Percentiles rank a stretch among this genome's conserved stretches.
Conservation (phyloP, 2,797 vertebrate species). For the Aldrovandia affinis region DNA sequence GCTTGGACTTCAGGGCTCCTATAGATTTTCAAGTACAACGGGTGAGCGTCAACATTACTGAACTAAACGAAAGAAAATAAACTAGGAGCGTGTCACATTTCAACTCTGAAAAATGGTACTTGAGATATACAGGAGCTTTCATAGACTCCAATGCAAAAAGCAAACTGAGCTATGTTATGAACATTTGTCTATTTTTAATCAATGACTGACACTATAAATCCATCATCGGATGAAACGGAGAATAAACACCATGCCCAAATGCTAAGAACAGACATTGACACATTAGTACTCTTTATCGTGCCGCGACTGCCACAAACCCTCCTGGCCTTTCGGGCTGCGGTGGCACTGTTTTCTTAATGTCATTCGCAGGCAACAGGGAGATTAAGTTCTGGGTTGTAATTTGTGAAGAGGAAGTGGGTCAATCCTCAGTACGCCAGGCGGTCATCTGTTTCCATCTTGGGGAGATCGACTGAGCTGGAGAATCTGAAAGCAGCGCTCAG, state of each 20-base stretch:
- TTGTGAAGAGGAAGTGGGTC: constrained; percentile 2
- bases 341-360: background rate
- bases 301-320: background rate
- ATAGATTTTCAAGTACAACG: background rate
- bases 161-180: no score
- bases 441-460: background rate
- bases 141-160: no score
- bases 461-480: background rate
- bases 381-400: background rate
- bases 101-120: background rate
- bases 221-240: background rate
- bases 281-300: background rate
- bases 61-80: background rate
- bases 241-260: background rate
- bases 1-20: background rate
- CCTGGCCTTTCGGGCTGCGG: background rate
- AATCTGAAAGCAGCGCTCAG: background rate
- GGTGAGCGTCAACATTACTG: background rate
- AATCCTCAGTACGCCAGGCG: background rate
- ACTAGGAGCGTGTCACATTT: background rate
- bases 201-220: background rate
- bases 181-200: background rate
- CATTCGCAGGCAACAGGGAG: background rate
- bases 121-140: no score
- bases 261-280: background rate